A percentile compares a stretch with the other conserved stretches of the same genome.
Conservation (phyloP, 1,140 invertebrate species). For the Myzus persicae region DNA sequence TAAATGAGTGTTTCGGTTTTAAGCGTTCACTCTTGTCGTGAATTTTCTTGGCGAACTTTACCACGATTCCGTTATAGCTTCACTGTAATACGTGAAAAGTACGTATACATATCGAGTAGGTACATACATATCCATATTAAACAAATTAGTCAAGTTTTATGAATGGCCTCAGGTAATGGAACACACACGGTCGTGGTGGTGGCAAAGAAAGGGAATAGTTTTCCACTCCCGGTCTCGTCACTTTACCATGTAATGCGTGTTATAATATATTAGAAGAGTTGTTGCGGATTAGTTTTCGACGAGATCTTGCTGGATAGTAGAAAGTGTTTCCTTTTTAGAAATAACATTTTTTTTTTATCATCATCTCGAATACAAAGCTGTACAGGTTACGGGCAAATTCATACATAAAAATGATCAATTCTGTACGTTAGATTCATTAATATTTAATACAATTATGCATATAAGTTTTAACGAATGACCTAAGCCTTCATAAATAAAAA, state of each 20-base stretch:
- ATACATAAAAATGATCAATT: too few species aligned
- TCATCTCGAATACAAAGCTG: too few species aligned
- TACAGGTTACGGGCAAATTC: too few species aligned
- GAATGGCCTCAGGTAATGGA: not conserved
- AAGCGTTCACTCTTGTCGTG: not conserved
- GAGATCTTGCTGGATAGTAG: not conserved
- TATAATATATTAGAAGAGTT: not conserved
- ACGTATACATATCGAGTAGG: too few species aligned
- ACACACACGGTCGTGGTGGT: not conserved
- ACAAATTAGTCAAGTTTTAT: constrained; percentile 12
- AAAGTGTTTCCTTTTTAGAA: not conserved
- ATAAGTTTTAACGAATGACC: too few species aligned
- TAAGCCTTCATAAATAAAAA: too few species aligned
- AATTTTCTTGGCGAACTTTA: not conserved
- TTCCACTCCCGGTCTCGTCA: not conserved
- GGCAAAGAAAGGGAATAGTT: not conserved
- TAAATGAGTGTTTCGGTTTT: constrained; percentile 2
- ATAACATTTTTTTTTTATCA: not conserved
- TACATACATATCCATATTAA: not conserved
- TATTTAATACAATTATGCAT: too few species aligned
- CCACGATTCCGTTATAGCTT: not conserved
- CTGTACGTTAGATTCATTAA: too few species aligned
- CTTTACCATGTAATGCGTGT: not conserved
- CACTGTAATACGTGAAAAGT: not conserved
- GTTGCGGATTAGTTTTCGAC: not conserved